A percentile compares a stretch with the other conserved stretches of the same genome.
These are phyloP conservation scores for Atta cephalotes DNA, from an alignment of 1,140 invertebrate genomes.

Conservation along the genomic window DNA sequence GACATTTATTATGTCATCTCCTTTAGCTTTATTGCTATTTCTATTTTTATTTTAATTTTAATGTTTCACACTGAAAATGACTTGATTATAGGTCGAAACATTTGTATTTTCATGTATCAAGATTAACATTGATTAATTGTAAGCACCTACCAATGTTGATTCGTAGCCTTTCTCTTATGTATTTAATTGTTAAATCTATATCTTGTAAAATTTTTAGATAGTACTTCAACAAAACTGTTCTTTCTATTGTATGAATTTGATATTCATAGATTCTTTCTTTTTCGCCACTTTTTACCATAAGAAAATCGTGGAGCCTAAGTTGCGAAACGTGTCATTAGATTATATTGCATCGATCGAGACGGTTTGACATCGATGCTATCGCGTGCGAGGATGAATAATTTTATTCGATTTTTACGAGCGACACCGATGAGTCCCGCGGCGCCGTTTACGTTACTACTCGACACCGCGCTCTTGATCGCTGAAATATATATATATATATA, in stretches of 20 bases:
- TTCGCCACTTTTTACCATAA: constrained; percentile 2
- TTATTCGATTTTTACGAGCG: constrained; percentile 54
- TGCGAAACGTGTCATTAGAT: constrained; percentile 18
- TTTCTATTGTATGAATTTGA: not conserved
- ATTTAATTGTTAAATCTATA: too few relatives aligned
- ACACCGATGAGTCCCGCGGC: constrained; percentile 35
- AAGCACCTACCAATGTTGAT: too few relatives aligned
- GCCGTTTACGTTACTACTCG: constrained; percentile 14
- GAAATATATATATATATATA: constrained; percentile 26
- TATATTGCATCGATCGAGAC: constrained; percentile 12
- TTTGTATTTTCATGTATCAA: too few relatives aligned
- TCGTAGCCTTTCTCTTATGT: too few relatives aligned
- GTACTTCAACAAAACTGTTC: too few relatives aligned
- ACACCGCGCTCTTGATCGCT: constrained; percentile 11
- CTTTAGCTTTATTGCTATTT: too few relatives aligned
- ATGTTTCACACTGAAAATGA: too few relatives aligned
- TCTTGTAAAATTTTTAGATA: too few relatives aligned
- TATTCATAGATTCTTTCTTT: not conserved
- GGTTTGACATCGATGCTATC: not conserved
- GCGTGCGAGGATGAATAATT: constrained; percentile 19
- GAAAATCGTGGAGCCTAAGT: constrained; percentile 3
- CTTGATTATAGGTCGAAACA: too few relatives aligned
- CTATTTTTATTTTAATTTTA: too few relatives aligned
- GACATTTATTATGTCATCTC: too few relatives aligned
- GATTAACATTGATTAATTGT: too few relatives aligned